Percentiles rank a stretch among this genome's conserved stretches.
Conservation (phyloP, 2,113 vertebrate genomes). For the Micronycteris hirsuta region DNA sequence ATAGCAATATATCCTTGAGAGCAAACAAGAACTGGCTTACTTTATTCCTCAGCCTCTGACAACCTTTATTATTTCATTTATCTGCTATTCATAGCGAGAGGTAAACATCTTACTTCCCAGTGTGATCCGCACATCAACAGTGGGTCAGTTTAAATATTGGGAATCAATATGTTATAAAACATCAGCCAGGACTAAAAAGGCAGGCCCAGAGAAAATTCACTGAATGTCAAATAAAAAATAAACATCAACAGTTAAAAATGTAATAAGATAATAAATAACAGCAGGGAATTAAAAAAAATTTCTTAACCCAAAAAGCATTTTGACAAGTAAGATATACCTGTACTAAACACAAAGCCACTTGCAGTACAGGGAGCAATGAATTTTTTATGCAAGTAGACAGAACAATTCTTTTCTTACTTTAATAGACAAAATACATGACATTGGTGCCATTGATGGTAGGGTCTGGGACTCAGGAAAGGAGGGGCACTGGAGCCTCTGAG, state of each 20-base stretch:
- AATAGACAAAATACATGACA: conserved; percentile 58
- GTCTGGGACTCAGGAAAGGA: background rate
- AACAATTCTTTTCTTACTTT: conserved; percentile 67
- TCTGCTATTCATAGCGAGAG: conserved; percentile 82
- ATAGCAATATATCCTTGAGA: conserved; percentile 67
- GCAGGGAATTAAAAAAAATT: conserved; percentile 55
- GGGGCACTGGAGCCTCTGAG: background rate
- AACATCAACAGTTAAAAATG: conserved; percentile 73
- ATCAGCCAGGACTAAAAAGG: conserved; percentile 76
- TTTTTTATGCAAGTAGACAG: conserved; percentile 60
- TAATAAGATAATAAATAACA: conserved; percentile 79
- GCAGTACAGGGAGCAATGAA: conserved; percentile 37
- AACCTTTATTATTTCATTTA: conserved; percentile 84
- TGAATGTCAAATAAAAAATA: conserved; percentile 81
- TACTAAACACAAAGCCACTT: conserved; percentile 62
- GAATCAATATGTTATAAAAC: conserved; percentile 86
- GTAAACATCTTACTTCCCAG: conserved; percentile 84
- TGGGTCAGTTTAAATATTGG: conserved; percentile 83
- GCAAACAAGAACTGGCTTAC: conserved; percentile 67
- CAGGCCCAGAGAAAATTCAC: conserved; percentile 78
- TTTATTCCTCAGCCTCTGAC: conserved; percentile 79
- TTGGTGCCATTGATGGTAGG: background rate
- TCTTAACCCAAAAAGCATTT: conserved; percentile 67
- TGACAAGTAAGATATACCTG: conserved; percentile 62
- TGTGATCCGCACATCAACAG: conserved; percentile 82